A percentile compares a stretch with the other conserved stretches of the same genome.
phyloP scores from a whole-genome alignment of 2,888 invertebrate species.

The Latrodectus hesperus region DNA sequence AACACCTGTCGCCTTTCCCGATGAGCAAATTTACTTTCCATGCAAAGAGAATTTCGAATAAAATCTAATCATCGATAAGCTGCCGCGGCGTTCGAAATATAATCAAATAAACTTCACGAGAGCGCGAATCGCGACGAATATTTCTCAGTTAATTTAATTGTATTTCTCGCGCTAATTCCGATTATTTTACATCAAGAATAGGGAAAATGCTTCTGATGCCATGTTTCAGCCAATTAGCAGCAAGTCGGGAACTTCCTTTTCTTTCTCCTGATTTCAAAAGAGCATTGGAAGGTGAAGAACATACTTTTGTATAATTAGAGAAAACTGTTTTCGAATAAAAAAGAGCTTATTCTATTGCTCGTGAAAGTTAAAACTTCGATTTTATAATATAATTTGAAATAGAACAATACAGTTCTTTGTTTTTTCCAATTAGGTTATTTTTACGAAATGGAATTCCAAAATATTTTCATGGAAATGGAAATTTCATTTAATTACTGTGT shows the following conservation, averaged over 20 bases:
- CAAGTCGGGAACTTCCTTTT: not conserved
- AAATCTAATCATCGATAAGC: conserved; percentile 5
- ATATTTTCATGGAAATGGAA: too few species aligned
- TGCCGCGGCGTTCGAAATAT: not conserved
- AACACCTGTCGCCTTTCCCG: too few species aligned
- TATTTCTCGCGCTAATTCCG: not conserved
- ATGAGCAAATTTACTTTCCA: not conserved
- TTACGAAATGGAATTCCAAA: too few species aligned
- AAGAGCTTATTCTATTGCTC: too few species aligned
- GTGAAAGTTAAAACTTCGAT: too few species aligned
- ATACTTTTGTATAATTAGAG: too few species aligned
- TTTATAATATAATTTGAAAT: too few species aligned
- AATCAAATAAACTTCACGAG: not conserved
- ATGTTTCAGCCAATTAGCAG: not conserved
- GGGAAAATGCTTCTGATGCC: not conserved
- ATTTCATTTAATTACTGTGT: too few species aligned
- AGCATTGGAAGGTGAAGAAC: not conserved
- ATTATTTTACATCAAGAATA: not conserved
- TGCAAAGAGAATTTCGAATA: not conserved
- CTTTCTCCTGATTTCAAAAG: not conserved
- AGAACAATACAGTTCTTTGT: too few species aligned
- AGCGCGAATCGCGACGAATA: not conserved
- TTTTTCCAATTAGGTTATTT: too few species aligned
- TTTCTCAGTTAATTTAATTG: not conserved
- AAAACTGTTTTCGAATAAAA: too few species aligned